Percentiles rank a stretch among this genome's conserved stretches.
Evolutionary conservation across 2,797 vertebrate species (phyloP).

Genomic region (Cygnus olor): DNA sequence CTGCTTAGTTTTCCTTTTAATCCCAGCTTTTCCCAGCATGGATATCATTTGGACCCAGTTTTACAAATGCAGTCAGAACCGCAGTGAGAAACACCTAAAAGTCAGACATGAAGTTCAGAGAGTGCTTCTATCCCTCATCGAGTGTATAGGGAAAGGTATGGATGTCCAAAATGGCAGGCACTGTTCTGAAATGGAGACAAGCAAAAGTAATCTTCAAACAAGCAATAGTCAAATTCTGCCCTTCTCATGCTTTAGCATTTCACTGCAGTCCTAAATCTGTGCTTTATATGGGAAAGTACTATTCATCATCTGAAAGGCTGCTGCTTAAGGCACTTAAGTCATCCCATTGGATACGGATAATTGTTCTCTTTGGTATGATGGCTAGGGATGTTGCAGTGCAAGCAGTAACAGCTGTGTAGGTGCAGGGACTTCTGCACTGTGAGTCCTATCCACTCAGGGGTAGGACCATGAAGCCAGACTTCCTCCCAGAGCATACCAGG

Average conservation of each 20-base stretch:
- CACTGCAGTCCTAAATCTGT: neutral
- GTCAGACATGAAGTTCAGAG: neutral
- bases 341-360: neutral
- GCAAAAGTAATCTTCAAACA: neutral
- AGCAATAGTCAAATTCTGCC: neutral
- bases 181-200: neutral
- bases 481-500: neutral
- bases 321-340: neutral
- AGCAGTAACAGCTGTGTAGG: neutral
- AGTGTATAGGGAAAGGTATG: accelerated
- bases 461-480: neutral
- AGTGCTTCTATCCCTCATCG: neutral
- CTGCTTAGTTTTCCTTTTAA: conserved; percentile 40
- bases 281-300: neutral
- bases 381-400: neutral
- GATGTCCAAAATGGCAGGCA: neutral
- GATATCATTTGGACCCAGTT: neutral
- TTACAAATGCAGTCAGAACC: neutral
- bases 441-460: neutral
- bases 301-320: neutral
- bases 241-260: neutral
- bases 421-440: neutral
- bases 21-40: neutral
- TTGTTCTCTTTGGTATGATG: neutral
- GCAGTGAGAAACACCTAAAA: neutral